Evolutionary conservation across 1,140 invertebrate species (phyloP).

Genomic region (Parasteatoda tepidariorum): DNA sequence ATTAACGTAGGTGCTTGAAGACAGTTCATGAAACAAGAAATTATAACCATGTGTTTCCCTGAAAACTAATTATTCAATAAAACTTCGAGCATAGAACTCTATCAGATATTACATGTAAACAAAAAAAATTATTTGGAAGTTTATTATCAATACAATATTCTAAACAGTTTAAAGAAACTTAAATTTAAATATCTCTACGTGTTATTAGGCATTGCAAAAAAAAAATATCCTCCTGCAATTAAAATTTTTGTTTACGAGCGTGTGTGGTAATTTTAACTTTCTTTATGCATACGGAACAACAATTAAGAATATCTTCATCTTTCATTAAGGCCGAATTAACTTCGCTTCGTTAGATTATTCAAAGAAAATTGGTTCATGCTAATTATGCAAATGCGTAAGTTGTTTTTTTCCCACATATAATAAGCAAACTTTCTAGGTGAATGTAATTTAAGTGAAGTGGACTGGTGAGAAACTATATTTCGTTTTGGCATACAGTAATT

Average conservation of each 20-base stretch:
- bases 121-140: no score
- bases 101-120: no score
- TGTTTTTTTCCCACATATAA: conserved; percentile 1
- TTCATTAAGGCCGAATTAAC: conserved; percentile 50
- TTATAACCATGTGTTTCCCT: no score
- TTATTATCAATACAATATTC: no score
- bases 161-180: no score
- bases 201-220: no score
- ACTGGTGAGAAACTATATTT: neutral
- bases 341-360: conserved; percentile 16
- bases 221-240: no score
- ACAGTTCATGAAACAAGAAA: no score
- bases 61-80: no score
- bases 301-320: neutral
- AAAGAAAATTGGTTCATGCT: conserved; percentile 4
- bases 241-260: neutral
- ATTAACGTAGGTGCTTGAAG: no score
- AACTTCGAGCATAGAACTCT: no score
- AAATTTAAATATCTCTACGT: no score
- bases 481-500: conserved; percentile 8
- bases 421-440: neutral
- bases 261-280: neutral
- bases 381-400: conserved; percentile 35
- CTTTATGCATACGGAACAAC: neutral
- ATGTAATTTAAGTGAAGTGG: conserved; percentile 3